Base-by-base conservation (phyloP, 2,888 invertebrate genomes). In the Sialis lutaria region DNA sequence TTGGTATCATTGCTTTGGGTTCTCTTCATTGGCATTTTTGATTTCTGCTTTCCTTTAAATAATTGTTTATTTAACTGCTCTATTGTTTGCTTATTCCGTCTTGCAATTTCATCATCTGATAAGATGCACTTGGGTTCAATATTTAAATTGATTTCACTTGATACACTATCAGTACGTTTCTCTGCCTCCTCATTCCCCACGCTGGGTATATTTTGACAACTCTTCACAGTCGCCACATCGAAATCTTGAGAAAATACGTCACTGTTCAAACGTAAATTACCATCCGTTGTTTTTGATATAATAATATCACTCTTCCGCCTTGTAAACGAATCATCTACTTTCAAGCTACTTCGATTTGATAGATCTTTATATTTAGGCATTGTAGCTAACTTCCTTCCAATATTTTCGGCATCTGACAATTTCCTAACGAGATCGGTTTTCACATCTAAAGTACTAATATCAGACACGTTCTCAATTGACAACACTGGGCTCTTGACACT, bases 331-430 rank as follows among this genome's bases (percentile, higher is more conserved):
- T 47, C 40, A 12, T 47, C 47, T 9, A 47, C 47, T 32, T 31
- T 47, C 22, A 47, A 34, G 12, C 44, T 45, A 12, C 47, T 51
- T 32, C 44, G 48, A 39, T 46, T 50, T 33, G 62, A 54, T 7
- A 62, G 57, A 43, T 65, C 66, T 48, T 58, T 62, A 49, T 65
- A 67, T 52, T 65, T 66, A 1, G 68, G 67, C 30, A 67, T 54
- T 1, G 68, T 67, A 2, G 68, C 67, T 44, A 68, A 54, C 53
- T 67, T 67, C 52, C 61, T 60, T 8, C 66, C 67, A n/a, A 67
- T 67, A 52, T 63, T 64, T 52, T 67, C 67, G 5, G 64, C 62
- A 54, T 67, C 67, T 1, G 65, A 66, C 5, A 65, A 53, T 52
- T 67, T 67, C 12, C 67, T 50, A 40, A 56, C 48, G 0, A 59